phyloP scores from a whole-genome alignment of 2,888 invertebrate species.

The Ganaspis brasiliensis region DNA sequence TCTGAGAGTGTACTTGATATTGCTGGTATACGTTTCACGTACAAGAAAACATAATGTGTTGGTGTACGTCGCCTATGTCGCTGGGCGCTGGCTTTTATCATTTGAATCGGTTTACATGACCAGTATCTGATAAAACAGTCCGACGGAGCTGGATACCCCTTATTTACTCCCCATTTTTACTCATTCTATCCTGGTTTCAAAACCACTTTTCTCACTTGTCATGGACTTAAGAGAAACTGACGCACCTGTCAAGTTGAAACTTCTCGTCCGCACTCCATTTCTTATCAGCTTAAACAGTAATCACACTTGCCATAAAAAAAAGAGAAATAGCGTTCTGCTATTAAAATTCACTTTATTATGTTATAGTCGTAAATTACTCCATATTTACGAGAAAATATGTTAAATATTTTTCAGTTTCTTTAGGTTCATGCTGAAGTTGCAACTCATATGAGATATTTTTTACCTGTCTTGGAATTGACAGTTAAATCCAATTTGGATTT shows the following conservation, averaged over 20 bases:
- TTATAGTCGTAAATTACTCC: too few relatives aligned
- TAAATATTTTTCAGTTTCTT: too few relatives aligned
- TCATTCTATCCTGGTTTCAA: neutral
- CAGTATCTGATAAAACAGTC: slow-evolving; percentile 69
- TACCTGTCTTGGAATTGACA: too few relatives aligned
- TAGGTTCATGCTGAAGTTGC: too few relatives aligned
- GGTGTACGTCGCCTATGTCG: slow-evolving; percentile 60
- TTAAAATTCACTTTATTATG: neutral
- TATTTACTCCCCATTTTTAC: slow-evolving; percentile 64
- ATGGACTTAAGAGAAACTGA: slow-evolving; percentile 21
- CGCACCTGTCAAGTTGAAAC: slow-evolving; percentile 6
- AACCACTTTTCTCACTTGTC: slow-evolving; percentile 1
- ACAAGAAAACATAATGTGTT: neutral
- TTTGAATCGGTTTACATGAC: slow-evolving; percentile 72
- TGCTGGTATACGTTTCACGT: slow-evolving; percentile 31
- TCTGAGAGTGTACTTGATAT: slow-evolving; percentile 43
- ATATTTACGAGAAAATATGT: too few relatives aligned
- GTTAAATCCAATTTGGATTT: too few relatives aligned
- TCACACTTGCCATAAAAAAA: neutral
- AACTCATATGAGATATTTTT: too few relatives aligned
- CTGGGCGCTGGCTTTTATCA: slow-evolving; percentile 70
- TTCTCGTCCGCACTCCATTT: neutral
- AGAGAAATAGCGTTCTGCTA: neutral
- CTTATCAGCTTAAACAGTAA: neutral
- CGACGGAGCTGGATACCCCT: slow-evolving; percentile 67